Percentiles rank a stretch among this genome's conserved stretches.
Evolutionary conservation across 2,797 vertebrate species (phyloP).

Genomic region (Phaenicophaeus curvirostris): DNA sequence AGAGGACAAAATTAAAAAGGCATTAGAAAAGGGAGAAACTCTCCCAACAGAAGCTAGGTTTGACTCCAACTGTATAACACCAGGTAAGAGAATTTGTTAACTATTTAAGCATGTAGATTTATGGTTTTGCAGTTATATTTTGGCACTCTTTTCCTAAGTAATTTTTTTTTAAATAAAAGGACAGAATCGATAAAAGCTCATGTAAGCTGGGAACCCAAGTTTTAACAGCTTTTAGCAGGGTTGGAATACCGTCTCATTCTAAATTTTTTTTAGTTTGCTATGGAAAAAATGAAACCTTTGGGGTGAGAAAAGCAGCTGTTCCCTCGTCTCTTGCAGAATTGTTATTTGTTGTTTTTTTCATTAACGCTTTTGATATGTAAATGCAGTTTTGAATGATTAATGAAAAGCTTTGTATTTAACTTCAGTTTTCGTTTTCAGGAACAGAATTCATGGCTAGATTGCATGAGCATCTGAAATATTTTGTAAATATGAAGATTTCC

Average conservation of each 20-base stretch:
- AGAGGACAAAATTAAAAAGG: conserved; percentile 98
- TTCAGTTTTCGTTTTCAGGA: conserved; percentile 80
- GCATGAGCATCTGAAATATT: conserved; percentile 96
- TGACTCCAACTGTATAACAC: conserved; percentile 98
- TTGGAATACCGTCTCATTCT: not conserved
- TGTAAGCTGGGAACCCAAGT: not conserved
- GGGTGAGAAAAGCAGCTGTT: not conserved
- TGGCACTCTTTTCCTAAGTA: not conserved
- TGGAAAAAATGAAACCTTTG: not conserved
- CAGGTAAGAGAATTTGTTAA: conserved; percentile 79
- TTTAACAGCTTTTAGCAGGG: not conserved
- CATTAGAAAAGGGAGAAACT: conserved; percentile 95
- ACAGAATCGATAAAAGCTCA: not conserved
- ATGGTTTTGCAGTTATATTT: not conserved
- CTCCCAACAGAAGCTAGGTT: conserved; percentile 96
- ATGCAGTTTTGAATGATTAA: not conserved
- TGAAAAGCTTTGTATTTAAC: conserved; percentile 14
- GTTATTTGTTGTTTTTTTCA: not conserved
- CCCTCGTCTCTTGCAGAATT: not conserved
- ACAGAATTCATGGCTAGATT: conserved; percentile 97
- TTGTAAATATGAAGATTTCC: conserved; percentile 95
- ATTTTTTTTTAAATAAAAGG: not conserved
- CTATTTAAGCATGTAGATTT: not conserved
- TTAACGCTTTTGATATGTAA: not conserved
- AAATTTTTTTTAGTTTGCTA: not conserved